Conservation (phyloP, 2,113 vertebrate species). For the Oreochromis spilurus region DNA sequence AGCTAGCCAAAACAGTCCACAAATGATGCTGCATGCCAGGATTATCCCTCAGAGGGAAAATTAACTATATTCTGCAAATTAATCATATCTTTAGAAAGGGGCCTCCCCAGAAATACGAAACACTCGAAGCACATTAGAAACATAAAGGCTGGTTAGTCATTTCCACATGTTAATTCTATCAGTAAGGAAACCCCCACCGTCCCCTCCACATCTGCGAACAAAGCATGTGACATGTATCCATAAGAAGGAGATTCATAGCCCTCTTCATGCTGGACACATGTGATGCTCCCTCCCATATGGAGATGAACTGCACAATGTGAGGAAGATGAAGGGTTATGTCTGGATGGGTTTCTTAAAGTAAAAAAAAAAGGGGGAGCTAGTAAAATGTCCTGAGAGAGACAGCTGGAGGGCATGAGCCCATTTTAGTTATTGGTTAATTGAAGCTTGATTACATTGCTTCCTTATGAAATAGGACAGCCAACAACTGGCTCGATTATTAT, state of each 20-base stretch:
- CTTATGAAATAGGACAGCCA: conserved; percentile 57
- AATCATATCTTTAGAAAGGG: conserved; percentile 57
- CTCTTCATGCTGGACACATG: conserved; percentile 61
- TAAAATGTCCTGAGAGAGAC: conserved; percentile 50
- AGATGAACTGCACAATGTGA: conserved; percentile 1
- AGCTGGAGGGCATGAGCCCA: conserved; percentile 53
- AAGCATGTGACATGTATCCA: conserved; percentile 67
- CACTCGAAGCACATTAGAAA: conserved; percentile 57
- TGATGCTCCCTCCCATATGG: conserved; percentile 58
- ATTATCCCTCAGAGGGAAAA: conserved; percentile 46
- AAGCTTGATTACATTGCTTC: conserved; percentile 65
- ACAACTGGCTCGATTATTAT: conserved; percentile 62
- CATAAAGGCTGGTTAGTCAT: conserved; percentile 59
- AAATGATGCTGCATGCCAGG: conserved; percentile 13
- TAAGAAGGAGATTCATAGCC: conserved; percentile 65
- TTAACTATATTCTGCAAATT: conserved; percentile 59
- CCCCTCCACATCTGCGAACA: conserved; percentile 54
- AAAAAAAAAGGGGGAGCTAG: not conserved
- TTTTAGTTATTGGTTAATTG: conserved; percentile 73
- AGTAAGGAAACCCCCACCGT: conserved; percentile 51
- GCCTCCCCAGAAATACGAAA: conserved; percentile 64
- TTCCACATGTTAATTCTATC: conserved; percentile 75
- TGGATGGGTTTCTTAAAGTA: conserved; percentile 1
- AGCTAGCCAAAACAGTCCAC: conserved; percentile 15
- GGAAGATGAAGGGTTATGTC: not conserved